Percentiles rank a stretch among this genome's conserved stretches.
These are phyloP conservation scores for Channa maculata DNA, from an alignment of 2,113 vertebrate genomes.

Conservation along the genomic window DNA sequence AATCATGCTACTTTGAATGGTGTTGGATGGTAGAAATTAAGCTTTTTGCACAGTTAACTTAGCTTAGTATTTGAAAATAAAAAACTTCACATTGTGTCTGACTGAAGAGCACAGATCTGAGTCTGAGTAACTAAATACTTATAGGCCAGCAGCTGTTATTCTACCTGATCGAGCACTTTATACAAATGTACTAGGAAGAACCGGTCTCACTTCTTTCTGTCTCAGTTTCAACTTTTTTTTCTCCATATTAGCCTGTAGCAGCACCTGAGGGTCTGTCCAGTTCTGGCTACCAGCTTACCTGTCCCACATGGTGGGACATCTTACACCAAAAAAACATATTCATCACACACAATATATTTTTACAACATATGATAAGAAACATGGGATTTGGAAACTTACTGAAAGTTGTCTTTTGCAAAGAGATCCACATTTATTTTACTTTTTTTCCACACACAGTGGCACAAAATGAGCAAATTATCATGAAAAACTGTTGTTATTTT, in stretches of 20 bases:
- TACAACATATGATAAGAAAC: neutral
- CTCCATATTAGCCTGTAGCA: conserved; percentile 17
- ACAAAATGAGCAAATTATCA: too few relatives aligned
- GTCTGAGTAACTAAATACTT: neutral
- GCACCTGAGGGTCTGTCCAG: conserved; percentile 17
- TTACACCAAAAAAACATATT: neutral
- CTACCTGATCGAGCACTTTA: conserved; percentile 27
- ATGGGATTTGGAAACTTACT: neutral
- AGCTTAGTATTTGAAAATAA: too few relatives aligned
- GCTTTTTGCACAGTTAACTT: too few relatives aligned
- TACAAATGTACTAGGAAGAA: conserved; percentile 34
- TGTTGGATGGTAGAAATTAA: too few relatives aligned
- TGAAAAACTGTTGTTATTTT: neutral
- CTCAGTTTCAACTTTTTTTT: conserved; percentile 54
- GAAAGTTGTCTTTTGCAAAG: neutral
- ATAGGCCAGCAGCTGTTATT: conserved; percentile 21
- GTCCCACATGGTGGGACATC: conserved; percentile 51
- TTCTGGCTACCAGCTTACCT: conserved; percentile 23
- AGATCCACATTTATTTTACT: too few relatives aligned
- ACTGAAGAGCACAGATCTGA: neutral
- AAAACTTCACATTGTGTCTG: too few relatives aligned
- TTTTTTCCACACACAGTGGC: too few relatives aligned
- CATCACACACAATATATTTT: neutral
- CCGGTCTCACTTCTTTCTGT: conserved; percentile 50
- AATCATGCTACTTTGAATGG: too few relatives aligned